Evolutionary conservation across 2,888 invertebrate genomes (phyloP), one percentile per base, ranked within the genome.

Genomic region (Melanargia galathea): DNA sequence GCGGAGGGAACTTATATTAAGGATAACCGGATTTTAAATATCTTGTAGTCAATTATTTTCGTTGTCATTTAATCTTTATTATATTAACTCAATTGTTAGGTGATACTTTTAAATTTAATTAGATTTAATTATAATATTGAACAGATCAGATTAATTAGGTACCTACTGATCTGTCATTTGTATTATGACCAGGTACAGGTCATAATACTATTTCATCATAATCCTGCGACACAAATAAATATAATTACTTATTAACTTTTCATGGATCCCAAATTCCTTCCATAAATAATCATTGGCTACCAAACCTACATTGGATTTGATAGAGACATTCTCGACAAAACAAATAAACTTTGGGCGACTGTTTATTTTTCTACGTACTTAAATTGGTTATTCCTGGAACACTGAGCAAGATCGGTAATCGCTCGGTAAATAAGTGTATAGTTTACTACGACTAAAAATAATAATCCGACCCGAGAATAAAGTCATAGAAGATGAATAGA

Each of bases 331-430:
- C 81, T 79, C 80, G 79, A 83, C 83, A 86, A 76, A 82, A 85
- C 83, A 88, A 88, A 89, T 82, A 87, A 82, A 84, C 81, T 77
- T 78, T 73, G 80, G 84, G 79, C 80, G 83, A 83, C 81, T 86
- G 83, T 88, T 88, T 88, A 87, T 87, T 88, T 88, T 85, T 82
- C 83, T 82, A 81, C 82, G 79, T 79, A 79, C 77, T 82, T 82
- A 82, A 84, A 88, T 86, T 82, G 82, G 81, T 81, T 83, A 82
- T 88, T 87, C 86, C 79, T 72, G 79, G 85, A 87, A 87, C 72
- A 80, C 78, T 77, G 76, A 76, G 80, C 77, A 82, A 82, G 82
- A 81, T 81, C 78, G 77, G 82, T 86, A 86, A 87, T 87, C 84
- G 80, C 72, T 83, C 69, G 73, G 81, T 86, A 85, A 88, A 87